Evolutionary conservation across 2,797 vertebrate genomes (phyloP), one percentile per base, ranked within the genome.

Genomic region (Carduelis carduelis): DNA sequence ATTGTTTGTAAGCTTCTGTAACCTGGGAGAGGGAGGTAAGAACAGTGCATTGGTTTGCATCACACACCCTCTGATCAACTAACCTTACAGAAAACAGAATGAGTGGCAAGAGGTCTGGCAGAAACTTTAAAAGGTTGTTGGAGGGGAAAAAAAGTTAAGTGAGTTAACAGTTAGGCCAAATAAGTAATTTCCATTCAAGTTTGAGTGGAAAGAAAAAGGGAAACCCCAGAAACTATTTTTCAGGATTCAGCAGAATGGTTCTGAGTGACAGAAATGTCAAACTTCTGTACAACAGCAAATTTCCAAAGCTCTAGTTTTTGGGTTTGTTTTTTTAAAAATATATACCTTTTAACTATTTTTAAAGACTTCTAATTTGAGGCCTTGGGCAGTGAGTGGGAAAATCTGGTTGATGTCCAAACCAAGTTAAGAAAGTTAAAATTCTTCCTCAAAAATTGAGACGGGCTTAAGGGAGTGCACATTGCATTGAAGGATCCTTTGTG

Each of bases 1-100:
- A 99, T 69, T 98, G 98, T 46, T 97, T 98, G 96, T 99, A 99
- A 22, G 99, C 98, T 4, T 98, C 99, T 0, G 99, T 99, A 80
- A 99, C 98, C 99, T 99, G 90, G 64, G 75, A 46, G 65, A 86
- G 61, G 64, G 64, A 90, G 23, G 60, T 3, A 32, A 63, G 59
- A 89, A 64, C 8, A 50, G n/a, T 0, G 0, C 30, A 28, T 30
- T 66, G 34, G 3, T 78, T 78, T 49, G 34, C 24, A 56, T 52
- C 55, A 27, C 22, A 14, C 5, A 87, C 21, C 23, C 32, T 4
- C 20, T 26, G 11, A 41, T 12, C 8, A 92, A 32, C 24, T 49
- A 17, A 76, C 53, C n/a, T 71, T 52, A 37, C 6, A 53, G 65
- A 44, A 91, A 63, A 35, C 34, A 3, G 35, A 47, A 26, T 12